A percentile compares a stretch with the other conserved stretches of the same genome.
Conservation (phyloP, 2,888 invertebrate genomes). For the Calameuta pallipes region DNA sequence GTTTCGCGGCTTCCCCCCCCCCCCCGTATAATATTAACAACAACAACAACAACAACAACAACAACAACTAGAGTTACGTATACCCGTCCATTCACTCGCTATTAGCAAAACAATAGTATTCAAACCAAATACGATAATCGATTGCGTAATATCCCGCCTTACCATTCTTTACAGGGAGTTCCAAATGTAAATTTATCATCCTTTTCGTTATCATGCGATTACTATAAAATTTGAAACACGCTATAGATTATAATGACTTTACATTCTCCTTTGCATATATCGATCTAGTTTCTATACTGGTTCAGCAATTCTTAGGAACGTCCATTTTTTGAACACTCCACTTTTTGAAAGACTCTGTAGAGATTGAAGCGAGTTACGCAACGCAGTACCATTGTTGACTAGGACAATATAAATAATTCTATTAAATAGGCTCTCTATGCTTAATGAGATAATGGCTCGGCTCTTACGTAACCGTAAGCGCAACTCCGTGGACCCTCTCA, state of each 20-base stretch:
- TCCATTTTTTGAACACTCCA: neutral
- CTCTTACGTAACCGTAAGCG: constrained; percentile 30
- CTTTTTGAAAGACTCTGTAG: neutral
- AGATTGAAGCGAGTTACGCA: neutral
- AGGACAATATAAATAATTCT: neutral
- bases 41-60: neutral
- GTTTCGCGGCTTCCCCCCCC: neutral
- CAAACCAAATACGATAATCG: neutral
- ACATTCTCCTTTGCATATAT: too few relatives aligned
- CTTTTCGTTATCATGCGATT: too few relatives aligned
- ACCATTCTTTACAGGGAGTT: neutral
- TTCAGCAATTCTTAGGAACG: neutral
- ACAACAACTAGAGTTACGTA: neutral
- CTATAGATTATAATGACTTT: too few relatives aligned
- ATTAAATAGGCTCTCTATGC: neutral
- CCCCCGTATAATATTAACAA: neutral
- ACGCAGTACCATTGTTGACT: neutral
- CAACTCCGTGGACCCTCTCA: constrained; percentile 56
- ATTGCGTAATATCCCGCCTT: neutral
- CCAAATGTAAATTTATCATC: neutral
- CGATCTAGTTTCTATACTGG: neutral
- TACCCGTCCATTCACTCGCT: neutral
- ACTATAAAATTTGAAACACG: too few relatives aligned
- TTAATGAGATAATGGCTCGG: neutral
- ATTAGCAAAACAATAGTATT: neutral